These are phyloP conservation scores for Pomacea canaliculata DNA, from an alignment of 2,888 invertebrate genomes.

Conservation along the genomic window DNA sequence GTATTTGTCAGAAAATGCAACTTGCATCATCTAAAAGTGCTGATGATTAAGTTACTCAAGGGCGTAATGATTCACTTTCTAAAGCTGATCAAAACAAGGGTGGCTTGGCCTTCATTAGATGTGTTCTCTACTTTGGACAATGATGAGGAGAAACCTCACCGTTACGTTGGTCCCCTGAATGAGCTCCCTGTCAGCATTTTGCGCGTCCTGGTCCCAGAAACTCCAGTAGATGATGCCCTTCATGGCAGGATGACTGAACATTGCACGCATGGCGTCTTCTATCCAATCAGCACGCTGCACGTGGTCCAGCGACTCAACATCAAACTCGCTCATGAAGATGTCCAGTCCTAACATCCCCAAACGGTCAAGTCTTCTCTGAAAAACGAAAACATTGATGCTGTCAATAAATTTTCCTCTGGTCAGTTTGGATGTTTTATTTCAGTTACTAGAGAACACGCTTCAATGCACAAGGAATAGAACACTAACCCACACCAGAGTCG, in stretches of 20 bases:
- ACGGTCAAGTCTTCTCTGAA: slow-evolving; percentile 14
- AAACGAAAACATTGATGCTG: neutral
- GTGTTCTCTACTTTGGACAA: no score
- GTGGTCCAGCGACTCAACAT: slow-evolving; percentile 6
- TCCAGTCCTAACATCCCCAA: slow-evolving; percentile 15
- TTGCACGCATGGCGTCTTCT: slow-evolving; percentile 33
- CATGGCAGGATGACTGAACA: slow-evolving; percentile 37
- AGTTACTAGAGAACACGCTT: no score
- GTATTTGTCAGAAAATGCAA: no score
- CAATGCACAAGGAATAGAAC: no score
- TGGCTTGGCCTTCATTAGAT: no score
- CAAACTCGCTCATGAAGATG: slow-evolving; percentile 22
- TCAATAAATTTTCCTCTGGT: neutral
- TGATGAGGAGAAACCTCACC: neutral
- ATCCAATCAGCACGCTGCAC: slow-evolving; percentile 23
- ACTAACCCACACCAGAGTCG: neutral
- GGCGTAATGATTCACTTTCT: no score
- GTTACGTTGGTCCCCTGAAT: neutral
- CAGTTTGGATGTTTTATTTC: no score
- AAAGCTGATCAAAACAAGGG: no score
- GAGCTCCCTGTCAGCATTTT: slow-evolving; percentile 3
- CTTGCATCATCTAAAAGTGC: no score
- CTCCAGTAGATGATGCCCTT: slow-evolving; percentile 39
- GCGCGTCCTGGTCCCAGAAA: slow-evolving; percentile 34
- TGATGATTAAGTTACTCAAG: no score